These are phyloP conservation scores for Myotis lucifugus DNA, from an alignment of 2,113 vertebrate genomes.

Conservation along the genomic window DNA sequence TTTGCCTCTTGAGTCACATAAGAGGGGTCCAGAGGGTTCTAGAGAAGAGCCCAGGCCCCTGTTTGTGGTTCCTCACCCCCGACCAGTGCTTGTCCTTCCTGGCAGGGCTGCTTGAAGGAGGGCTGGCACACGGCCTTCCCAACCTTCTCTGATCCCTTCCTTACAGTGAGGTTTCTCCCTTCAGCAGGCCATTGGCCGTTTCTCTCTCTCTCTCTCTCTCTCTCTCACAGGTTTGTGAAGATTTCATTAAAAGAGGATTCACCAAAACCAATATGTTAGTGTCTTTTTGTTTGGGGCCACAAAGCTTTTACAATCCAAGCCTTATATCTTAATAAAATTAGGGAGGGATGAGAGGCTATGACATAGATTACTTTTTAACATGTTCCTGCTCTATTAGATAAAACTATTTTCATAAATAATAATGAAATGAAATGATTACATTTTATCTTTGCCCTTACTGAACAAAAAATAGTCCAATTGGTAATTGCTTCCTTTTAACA, in stretches of 20 bases:
- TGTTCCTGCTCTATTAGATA: too few species aligned
- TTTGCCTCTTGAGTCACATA: neutral
- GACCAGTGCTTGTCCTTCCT: neutral
- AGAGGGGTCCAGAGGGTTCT: neutral
- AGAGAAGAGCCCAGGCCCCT: neutral
- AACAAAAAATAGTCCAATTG: neutral
- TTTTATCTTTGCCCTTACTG: neutral
- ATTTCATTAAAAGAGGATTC: neutral
- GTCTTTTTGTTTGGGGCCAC: neutral
- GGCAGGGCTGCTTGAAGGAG: neutral
- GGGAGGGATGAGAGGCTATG: neutral
- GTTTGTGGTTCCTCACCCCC: neutral
- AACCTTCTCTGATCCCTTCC: neutral
- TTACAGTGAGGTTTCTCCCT: neutral
- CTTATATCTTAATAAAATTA: neutral
- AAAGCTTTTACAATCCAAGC: neutral
- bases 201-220: too few species aligned
- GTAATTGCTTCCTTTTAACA: neutral
- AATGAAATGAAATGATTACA: neutral
- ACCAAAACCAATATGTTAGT: neutral
- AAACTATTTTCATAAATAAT: neutral
- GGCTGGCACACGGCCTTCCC: neutral
- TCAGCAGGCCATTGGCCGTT: too few species aligned
- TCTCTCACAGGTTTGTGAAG: neutral
- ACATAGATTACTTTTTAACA: neutral